Base-by-base conservation (phyloP, 2,113 vertebrate genomes). In the Entomyzon cyanotis region DNA sequence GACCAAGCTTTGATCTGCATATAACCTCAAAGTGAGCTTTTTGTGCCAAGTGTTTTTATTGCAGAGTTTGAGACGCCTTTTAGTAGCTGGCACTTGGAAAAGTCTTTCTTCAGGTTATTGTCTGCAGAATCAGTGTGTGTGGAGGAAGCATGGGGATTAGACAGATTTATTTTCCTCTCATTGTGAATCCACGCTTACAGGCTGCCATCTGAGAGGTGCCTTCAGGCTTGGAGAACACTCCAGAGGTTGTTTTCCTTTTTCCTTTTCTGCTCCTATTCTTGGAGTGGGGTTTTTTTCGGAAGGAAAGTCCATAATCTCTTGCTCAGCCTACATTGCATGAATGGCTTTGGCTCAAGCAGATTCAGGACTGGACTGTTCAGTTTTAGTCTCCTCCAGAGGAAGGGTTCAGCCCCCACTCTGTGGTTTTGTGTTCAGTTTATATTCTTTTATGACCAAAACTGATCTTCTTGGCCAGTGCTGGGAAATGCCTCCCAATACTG, bases 31-130 rank as follows among this genome's bases (percentile, higher is more conserved):
- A 87, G 71, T 9, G 41, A 83, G 70, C 25, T 84, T 90, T 80
- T 42, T 53, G 39, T 92, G 91, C 90, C 91, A 84, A 94, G 56
- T 86, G 80, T 62, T 95, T 86, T 50, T 56, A 60, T 47, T 79
- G 68, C 78, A 52, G 84, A 86, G 76, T 87, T 58, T 46, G 53
- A 87, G 89, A 62, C 0, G 49, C 75, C 50, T 91, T 93, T 89
- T 90, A 60, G 83, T 64, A 74, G 85, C 41, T 96, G 87, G 78
- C 92, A 56, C 50, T 92, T 63, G 78, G 78, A 87, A 71, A 79
- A 95, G 55, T 63, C 71, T 90, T 84, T 59, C 79, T 67, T 90
- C 58, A 22, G 65, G 77, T 92, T 93, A 89, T 94, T 97, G 90
- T 95, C 56, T 96, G 83, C 74, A 77, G 44, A 91, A 64, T 86